phyloP scores from a whole-genome alignment of 1,140 invertebrate species.

The Heliothis subflexa region DNA sequence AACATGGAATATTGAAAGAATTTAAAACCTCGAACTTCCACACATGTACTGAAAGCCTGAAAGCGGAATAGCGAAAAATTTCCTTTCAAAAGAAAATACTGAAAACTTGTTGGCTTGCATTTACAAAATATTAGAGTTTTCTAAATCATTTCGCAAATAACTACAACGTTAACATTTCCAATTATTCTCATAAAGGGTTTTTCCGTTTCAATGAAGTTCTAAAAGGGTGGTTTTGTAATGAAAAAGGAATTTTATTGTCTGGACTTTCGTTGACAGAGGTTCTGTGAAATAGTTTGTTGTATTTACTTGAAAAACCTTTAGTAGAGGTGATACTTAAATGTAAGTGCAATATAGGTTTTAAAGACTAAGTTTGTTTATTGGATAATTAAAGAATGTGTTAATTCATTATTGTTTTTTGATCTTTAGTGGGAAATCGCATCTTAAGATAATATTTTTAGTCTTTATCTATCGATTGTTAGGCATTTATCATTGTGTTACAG shows the following conservation, averaged over 20 bases:
- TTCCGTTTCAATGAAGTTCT: background rate
- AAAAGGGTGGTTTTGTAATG: background rate
- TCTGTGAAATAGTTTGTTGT: no score
- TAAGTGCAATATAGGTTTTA: no score
- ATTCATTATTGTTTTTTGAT: no score
- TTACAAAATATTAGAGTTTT: conserved; percentile 13
- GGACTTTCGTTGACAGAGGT: background rate
- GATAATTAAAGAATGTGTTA: no score
- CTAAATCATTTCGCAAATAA: no score
- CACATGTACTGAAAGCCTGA: background rate
- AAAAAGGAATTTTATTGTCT: background rate
- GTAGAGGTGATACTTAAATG: no score
- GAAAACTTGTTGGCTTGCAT: conserved; percentile 7
- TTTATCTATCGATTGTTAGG: no score
- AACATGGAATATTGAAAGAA: conserved; percentile 11
- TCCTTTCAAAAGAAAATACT: background rate
- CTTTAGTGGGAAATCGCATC: no score
- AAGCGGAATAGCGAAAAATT: background rate
- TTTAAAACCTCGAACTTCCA: conserved; percentile 9
- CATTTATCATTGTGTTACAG: no score
- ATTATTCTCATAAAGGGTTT: background rate
- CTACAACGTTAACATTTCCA: background rate
- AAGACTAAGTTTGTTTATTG: no score
- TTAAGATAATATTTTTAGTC: no score
- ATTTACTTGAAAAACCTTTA: no score